phyloP scores from a whole-genome alignment of 1,140 invertebrate genomes.

The Drosophila malerkotliana region DNA sequence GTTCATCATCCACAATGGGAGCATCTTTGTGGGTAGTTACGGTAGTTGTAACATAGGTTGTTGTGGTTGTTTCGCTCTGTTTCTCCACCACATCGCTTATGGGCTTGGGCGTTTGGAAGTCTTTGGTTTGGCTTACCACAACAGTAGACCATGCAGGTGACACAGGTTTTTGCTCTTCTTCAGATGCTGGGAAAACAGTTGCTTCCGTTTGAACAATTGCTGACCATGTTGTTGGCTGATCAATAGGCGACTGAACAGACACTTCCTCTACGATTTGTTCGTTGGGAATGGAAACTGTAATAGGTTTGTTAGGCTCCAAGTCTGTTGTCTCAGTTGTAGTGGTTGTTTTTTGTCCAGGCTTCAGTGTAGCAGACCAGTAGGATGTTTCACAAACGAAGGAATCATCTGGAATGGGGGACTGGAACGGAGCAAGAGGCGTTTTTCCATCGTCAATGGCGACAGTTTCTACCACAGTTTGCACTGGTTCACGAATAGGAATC shows the following conservation, averaged over 20 bases:
- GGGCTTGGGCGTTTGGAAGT: slow-evolving; percentile 70
- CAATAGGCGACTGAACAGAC: slow-evolving; percentile 68
- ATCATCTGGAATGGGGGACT: slow-evolving; percentile 9
- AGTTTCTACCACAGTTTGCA: not conserved
- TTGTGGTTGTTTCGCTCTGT: slow-evolving; percentile 41
- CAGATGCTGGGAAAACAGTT: slow-evolving; percentile 59
- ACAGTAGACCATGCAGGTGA: slow-evolving; percentile 67
- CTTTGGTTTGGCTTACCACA: slow-evolving; percentile 71
- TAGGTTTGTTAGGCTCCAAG: slow-evolving; percentile 19
- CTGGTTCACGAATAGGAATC: not conserved
- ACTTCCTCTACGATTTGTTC: slow-evolving; percentile 43
- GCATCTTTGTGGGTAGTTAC: slow-evolving; percentile 70
- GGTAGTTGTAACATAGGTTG: slow-evolving; percentile 74
- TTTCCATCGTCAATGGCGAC: not conserved
- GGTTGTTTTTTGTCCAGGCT: slow-evolving; percentile 46
- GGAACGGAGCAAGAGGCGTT: slow-evolving; percentile 19
- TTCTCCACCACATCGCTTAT: slow-evolving; percentile 28
- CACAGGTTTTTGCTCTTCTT: slow-evolving; percentile 7
- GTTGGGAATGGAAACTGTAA: slow-evolving; percentile 51
- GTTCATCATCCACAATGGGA: slow-evolving; percentile 18
- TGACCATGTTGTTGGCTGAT: slow-evolving; percentile 81
- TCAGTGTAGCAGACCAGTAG: slow-evolving; percentile 78
- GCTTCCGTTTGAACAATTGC: slow-evolving; percentile 76
- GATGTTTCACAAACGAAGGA: slow-evolving; percentile 75
- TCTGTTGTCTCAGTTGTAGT: slow-evolving; percentile 5